phyloP scores from a whole-genome alignment of 2,888 invertebrate genomes.

The Brachynemurus nebulosus region DNA sequence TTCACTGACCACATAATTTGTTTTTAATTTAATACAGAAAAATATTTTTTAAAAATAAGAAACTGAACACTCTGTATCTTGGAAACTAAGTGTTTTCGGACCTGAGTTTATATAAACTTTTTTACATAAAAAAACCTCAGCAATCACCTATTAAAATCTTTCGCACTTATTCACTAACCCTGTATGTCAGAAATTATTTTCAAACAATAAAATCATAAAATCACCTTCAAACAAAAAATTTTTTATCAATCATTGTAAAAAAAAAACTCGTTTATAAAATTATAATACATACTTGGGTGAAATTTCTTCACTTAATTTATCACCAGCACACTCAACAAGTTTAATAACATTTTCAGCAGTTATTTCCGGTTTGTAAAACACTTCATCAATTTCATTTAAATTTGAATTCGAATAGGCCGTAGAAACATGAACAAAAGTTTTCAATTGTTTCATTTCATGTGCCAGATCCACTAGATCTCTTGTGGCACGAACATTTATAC shows the following conservation, averaged over 20 bases:
- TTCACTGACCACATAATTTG: too few relatives aligned
- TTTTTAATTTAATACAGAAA: too few relatives aligned
- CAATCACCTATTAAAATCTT: too few relatives aligned
- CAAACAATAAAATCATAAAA: too few relatives aligned
- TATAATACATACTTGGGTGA: conserved; percentile 44
- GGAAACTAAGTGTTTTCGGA: too few relatives aligned
- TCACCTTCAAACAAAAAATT: too few relatives aligned
- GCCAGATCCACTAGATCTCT: conserved; percentile 49
- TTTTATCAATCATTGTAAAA: not conserved
- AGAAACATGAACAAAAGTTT: conserved; percentile 42
- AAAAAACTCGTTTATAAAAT: not conserved
- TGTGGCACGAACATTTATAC: conserved; percentile 59
- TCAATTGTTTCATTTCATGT: conserved; percentile 47
- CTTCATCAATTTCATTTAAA: conserved; percentile 35
- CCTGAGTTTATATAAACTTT: too few relatives aligned
- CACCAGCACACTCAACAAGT: conserved; percentile 36
- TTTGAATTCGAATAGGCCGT: conserved; percentile 43
- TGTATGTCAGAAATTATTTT: too few relatives aligned
- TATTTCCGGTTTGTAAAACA: conserved; percentile 38
- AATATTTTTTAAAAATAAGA: too few relatives aligned
- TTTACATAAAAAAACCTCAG: too few relatives aligned
- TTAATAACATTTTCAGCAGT: conserved; percentile 36
- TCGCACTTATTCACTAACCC: too few relatives aligned
- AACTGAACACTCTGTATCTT: too few relatives aligned
- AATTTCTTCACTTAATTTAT: conserved; percentile 36